phyloP scores from a whole-genome alignment of 2,888 invertebrate species.

The Agonum fuliginosum region DNA sequence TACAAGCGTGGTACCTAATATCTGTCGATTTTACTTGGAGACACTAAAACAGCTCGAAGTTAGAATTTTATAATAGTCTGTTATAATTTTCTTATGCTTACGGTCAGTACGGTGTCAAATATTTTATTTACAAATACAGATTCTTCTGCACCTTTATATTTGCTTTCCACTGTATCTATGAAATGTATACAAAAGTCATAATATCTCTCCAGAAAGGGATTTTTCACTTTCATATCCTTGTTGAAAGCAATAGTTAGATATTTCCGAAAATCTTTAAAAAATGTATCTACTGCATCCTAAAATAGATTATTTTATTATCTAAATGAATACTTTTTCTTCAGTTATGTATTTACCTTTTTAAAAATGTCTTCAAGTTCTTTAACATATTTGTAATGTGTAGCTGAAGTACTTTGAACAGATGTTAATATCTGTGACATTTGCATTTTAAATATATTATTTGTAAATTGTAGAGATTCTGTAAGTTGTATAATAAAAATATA shows the following conservation, averaged over 20 bases:
- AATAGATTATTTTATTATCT: neutral
- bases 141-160: neutral
- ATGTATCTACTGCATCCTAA: neutral
- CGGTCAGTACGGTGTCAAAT: constrained; percentile 1
- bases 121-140: constrained; percentile 10
- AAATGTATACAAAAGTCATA: constrained; percentile 33
- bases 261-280: constrained; percentile 33
- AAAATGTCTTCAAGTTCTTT: constrained; percentile 32
- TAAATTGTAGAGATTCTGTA: neutral
- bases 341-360: constrained; percentile 12
- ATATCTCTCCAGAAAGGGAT: neutral
- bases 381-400: constrained; percentile 22
- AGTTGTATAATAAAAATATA: constrained; percentile 1
- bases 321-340: neutral
- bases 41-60: constrained; percentile 18
- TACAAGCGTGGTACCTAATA: constrained; percentile 31
- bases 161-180: neutral
- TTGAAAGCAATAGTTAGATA: constrained; percentile 10
- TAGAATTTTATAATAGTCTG: neutral
- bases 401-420: constrained; percentile 16
- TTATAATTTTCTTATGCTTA: too few relatives aligned
- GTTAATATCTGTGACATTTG: constrained; percentile 8
- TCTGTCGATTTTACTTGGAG: neutral
- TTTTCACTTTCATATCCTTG: constrained; percentile 19
- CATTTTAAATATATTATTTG: neutral